Conservation (phyloP, 2,113 vertebrate genomes). For the Echinops telfairi region DNA sequence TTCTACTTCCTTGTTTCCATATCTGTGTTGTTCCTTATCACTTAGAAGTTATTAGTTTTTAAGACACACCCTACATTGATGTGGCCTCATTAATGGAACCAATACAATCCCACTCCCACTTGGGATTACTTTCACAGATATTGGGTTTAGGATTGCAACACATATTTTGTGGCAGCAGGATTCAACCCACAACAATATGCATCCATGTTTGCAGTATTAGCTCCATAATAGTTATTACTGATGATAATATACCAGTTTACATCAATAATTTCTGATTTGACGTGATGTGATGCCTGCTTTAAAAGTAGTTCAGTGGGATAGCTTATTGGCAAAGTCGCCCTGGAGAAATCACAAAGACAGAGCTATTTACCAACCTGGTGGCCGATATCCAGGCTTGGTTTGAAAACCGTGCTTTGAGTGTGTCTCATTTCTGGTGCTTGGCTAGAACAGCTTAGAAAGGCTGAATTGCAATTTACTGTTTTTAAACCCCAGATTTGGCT, state of each 20-base stretch:
- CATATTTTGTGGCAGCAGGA: not conserved
- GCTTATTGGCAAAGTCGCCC: not conserved
- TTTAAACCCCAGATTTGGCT: constrained; percentile 68
- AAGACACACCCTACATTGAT: not conserved
- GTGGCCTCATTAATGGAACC: not conserved
- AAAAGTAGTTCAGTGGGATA: constrained; percentile 27
- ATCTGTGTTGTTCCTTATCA: not conserved
- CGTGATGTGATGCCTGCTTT: not conserved
- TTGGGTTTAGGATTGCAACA: not conserved
- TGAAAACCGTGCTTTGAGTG: constrained; percentile 45
- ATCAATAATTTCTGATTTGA: not conserved
- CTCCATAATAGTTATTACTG: not conserved
- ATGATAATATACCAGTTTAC: not conserved
- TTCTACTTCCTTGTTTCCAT: not conserved
- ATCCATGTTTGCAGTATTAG: no score
- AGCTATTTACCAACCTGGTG: constrained; percentile 38
- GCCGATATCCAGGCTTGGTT: constrained; percentile 30
- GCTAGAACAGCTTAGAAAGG: constrained; percentile 31
- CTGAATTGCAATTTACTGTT: constrained; percentile 53
- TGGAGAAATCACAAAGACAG: constrained; percentile 18
- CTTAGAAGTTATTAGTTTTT: not conserved
- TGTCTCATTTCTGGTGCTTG: constrained; percentile 3
- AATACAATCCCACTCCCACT: not conserved
- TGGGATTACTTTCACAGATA: not conserved
- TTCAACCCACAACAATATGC: not conserved